Conservation (phyloP, 1,140 invertebrate genomes). For the Macrobrachium rosenbergii region DNA sequence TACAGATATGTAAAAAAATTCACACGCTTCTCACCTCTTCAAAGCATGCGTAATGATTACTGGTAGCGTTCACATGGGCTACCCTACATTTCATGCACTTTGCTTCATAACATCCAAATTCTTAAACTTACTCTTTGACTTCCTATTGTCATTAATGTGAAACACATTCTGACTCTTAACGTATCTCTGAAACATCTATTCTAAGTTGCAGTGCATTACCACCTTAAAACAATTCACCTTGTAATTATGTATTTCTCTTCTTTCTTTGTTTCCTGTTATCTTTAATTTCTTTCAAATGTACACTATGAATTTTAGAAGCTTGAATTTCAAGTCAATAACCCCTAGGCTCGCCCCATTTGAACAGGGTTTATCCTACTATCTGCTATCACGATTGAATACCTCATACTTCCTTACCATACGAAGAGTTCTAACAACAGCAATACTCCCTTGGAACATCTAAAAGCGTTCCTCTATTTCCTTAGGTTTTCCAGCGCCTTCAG, state of each 20-base stretch:
- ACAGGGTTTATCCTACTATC: too few relatives aligned
- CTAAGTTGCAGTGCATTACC: too few relatives aligned
- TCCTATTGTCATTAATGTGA: neutral
- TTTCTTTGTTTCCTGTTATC: neutral
- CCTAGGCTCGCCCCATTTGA: neutral
- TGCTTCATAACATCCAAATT: neutral
- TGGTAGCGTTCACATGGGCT: neutral
- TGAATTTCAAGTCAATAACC: neutral
- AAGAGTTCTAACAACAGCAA: too few relatives aligned
- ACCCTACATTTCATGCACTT: neutral
- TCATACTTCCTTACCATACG: too few relatives aligned
- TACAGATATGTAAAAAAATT: too few relatives aligned
- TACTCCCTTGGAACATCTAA: too few relatives aligned
- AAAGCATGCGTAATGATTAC: neutral
- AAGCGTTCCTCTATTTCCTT: neutral
- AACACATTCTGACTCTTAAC: neutral
- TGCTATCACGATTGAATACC: too few relatives aligned
- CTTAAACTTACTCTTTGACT: neutral
- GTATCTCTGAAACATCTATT: too few relatives aligned
- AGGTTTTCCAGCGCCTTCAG: conserved; percentile 26
- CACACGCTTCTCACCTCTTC: neutral
- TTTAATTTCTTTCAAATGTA: neutral
- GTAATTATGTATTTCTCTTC: neutral
- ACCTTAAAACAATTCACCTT: neutral
- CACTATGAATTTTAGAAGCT: neutral